A percentile compares a stretch with the other conserved stretches of the same genome.
Conservation (phyloP, 2,888 invertebrate genomes). For the Caradrina kadenii region DNA sequence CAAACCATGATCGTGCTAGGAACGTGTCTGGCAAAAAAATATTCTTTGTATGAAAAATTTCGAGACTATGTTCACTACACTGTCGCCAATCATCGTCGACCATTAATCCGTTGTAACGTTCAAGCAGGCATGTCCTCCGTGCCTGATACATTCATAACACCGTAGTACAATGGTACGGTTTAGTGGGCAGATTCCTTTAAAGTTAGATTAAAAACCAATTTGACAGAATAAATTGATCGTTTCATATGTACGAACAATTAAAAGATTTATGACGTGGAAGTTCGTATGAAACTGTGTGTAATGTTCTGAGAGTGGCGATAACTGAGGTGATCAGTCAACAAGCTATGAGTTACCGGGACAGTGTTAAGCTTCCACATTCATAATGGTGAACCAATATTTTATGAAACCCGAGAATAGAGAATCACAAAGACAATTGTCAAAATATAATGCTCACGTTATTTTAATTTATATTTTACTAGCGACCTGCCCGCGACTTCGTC, state of each 20-base stretch:
- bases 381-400: slow-evolving; percentile 32
- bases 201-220: slow-evolving; percentile 14
- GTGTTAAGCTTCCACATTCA: slow-evolving; percentile 39
- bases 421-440: slow-evolving; percentile 5
- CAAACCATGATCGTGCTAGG: no score
- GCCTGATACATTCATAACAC: no score
- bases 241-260: slow-evolving; percentile 43
- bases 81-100: no score
- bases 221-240: slow-evolving; percentile 7
- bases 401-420: not conserved
- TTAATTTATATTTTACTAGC: no score
- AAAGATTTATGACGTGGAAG: slow-evolving; percentile 35
- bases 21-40: no score
- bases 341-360: slow-evolving; percentile 22
- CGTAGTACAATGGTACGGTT: no score
- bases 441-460: not conserved
- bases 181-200: not conserved
- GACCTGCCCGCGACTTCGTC: no score
- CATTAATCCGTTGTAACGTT: no score
- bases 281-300: slow-evolving; percentile 49
- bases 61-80: no score
- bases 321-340: slow-evolving; percentile 51
- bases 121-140: no score
- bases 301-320: slow-evolving; percentile 56
- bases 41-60: no score